Evolutionary conservation across 2,797 vertebrate species (phyloP), one percentile per base, ranked within the genome.

Genomic region (Glossophaga mutica): DNA sequence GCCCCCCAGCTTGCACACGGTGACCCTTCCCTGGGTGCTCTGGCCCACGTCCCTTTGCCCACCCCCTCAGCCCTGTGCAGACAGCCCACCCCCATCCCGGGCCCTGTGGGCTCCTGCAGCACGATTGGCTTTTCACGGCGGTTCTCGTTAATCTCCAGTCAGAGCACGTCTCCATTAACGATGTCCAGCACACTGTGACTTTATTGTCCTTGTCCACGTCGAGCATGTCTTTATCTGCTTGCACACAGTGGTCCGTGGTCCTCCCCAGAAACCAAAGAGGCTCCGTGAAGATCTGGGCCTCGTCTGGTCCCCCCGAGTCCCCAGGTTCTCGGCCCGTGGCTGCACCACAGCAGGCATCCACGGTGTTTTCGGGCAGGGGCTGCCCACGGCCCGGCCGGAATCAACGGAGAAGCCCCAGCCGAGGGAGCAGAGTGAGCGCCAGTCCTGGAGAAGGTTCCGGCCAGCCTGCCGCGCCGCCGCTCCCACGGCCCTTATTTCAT

Each of bases 341-440:
- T 3, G 48, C 26, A 14, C 24, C 0, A 9, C 0, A 0, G 18
- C 1, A 2, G 34, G 24, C 10, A 5, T 7, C 18, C 18, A 37
- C 9, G 7, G 37, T 6, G 15, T 29, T 29, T 3, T 11, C 11
- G 67, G 48, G 48, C 11, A 15, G 29, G 26, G 59, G 11, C 59
- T 21, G 26, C 59, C 59, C 57, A 2, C 0, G 0, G 26, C 26
- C 59, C 11, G 12, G 59, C 59, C 11, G 59, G 10, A 62, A 14
- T 62, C 59, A 29, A 11, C 12, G 11, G 59, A 12, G 57, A 59
- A 29, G 57, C 26, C 5, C 57, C 57, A 2, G 26, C 26, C 11
- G 10, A 59, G 57, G 57, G 10, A 32, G 59, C 26, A 29, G 59
- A 14, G 59, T 0, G 29, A 62, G 26, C 19, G 2, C 26, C 12